phyloP scores from a whole-genome alignment of 1,140 invertebrate species.

The Drosophila pseudoobscura region DNA sequence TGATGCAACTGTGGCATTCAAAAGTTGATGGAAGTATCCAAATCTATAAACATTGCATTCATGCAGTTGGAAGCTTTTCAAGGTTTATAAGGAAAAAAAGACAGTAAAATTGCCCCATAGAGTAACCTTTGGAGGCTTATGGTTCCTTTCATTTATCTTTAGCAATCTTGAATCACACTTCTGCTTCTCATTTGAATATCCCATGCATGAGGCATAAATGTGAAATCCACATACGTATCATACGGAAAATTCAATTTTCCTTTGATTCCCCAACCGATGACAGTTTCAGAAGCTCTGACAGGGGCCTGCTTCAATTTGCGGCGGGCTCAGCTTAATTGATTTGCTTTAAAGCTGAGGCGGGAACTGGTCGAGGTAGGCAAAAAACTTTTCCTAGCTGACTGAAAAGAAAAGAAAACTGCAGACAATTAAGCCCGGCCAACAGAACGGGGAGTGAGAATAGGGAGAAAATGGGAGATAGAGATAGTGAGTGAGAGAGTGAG shows the following conservation, averaged over 20 bases:
- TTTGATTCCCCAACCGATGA: conserved; percentile 11
- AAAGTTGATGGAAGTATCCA: background rate
- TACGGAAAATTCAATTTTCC: background rate
- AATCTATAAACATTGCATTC: too few species aligned
- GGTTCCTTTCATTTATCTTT: too few species aligned
- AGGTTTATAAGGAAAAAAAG: too few species aligned
- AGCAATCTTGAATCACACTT: too few species aligned
- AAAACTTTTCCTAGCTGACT: conserved; percentile 40
- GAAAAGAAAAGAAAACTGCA: conserved; percentile 72
- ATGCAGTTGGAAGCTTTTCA: background rate
- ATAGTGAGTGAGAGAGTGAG: background rate
- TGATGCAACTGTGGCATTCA: too few species aligned
- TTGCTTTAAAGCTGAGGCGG: conserved; percentile 44
- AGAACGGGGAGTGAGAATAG: too few species aligned
- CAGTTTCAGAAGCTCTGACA: conserved; percentile 15
- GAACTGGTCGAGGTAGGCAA: conserved; percentile 39
- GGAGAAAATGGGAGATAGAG: conserved; percentile 6
- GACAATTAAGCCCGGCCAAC: conserved; percentile 64
- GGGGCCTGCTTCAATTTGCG: conserved; percentile 41
- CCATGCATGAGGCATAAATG: background rate
- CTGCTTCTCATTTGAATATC: background rate
- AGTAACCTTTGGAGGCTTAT: too few species aligned
- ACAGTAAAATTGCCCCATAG: too few species aligned
- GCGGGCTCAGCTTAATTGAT: conserved; percentile 68
- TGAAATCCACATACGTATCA: background rate